phyloP scores from a whole-genome alignment of 2,113 vertebrate genomes.

The Sturnus vulgaris region DNA sequence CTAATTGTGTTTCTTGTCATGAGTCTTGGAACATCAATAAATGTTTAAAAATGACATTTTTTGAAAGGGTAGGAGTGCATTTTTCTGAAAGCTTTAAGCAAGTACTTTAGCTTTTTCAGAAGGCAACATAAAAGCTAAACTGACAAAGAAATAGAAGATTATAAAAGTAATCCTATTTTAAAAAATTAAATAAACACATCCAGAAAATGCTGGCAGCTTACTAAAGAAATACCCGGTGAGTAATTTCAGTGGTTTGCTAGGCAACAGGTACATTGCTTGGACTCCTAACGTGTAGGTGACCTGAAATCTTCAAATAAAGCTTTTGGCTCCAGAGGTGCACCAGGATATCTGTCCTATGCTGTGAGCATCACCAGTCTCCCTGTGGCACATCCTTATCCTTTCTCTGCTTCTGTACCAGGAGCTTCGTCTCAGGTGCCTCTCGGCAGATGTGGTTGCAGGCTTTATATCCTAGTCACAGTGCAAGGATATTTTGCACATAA shows the following conservation, averaged over 20 bases:
- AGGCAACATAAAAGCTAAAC: not conserved
- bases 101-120: not conserved
- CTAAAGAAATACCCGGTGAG: not conserved
- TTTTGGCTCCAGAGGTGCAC: not conserved
- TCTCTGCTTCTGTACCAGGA: not conserved
- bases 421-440: not conserved
- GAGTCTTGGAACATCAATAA: not conserved
- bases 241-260: not conserved
- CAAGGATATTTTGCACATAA: not conserved
- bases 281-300: not conserved
- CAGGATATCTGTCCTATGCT: not conserved
- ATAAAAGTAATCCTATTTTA: not conserved
- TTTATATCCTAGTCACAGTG: not conserved
- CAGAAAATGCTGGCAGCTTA: not conserved
- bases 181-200: not conserved
- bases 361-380: not conserved
- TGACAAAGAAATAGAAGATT: not conserved
- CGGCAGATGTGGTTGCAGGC: not conserved
- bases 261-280: not conserved
- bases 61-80: not conserved
- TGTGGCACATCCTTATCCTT: not conserved
- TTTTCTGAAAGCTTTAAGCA: not conserved
- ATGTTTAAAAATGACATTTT: not conserved
- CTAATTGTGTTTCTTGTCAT: constrained; percentile 1
- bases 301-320: not conserved